Evolutionary conservation across 2,888 invertebrate genomes (phyloP), one percentile per base, ranked within the genome.

Genomic region (Drosophila borealis): DNA sequence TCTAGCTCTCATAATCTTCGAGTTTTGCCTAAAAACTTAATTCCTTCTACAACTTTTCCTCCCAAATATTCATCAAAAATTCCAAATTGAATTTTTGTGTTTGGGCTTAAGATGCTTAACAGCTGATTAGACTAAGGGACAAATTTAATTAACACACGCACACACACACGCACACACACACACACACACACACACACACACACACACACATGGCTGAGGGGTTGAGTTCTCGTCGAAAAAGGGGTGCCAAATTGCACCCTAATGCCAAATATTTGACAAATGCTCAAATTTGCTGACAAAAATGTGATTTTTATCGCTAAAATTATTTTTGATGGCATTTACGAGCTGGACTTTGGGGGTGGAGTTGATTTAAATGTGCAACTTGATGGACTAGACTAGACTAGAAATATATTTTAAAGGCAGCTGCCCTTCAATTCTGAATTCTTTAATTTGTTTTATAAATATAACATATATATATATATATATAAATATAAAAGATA

Each of bases 71-170:
- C 29, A 29, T 2, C 8, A 8, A 8, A 29, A 29, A 29, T 2
- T 2, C 29, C 29, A 29, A 29, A 29, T 29, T 29, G 2, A 29
- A 29, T 29, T 48, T 48, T 48, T 64, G 39, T 50, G n/a, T 42
- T 19, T 56, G 37, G 42, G 33, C 33, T 70, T 82, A 25, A 83
- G 70, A 68, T 78, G 56, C 65, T 77, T 59, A 53, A 39, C 60
- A 57, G 50, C 33, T 66, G 82, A 83, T 80, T 73, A 66, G 48
- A 48, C 10, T 25, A 64, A 73, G 62, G 74, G 37, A 63, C 50
- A 62, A 63, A 74, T 64, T 80, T 80, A 87, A 80, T 81, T 75
- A 81, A 74, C 51, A 49, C 56, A 14, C 37, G 36, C 41, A n/a
- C 50, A 34, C 25, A 48, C 33, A 33, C 21, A 17, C 3, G 3